phyloP scores from a whole-genome alignment of 2,113 vertebrate genomes.

The Ariopsis seemanni region DNA sequence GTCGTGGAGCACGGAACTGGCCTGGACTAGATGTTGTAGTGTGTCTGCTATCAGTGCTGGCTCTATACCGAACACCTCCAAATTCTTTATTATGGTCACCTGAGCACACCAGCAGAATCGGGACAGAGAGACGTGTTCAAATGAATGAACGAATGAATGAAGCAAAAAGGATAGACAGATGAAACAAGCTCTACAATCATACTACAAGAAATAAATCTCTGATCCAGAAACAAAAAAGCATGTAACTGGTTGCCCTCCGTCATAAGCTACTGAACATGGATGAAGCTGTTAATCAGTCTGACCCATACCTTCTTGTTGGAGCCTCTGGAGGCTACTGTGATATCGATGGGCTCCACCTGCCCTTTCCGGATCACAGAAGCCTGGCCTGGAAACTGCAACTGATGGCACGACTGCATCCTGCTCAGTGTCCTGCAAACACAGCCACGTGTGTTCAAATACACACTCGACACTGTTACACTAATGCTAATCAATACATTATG shows the following conservation, averaged over 20 bases:
- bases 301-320: constrained; percentile 91
- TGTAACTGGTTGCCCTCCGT: not conserved
- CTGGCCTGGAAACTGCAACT: constrained; percentile 83
- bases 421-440: constrained; percentile 79
- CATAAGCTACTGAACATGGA: not conserved
- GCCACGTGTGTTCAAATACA: not conserved
- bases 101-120: constrained; percentile 51
- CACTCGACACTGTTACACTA: not conserved
- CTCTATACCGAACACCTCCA: constrained; percentile 89
- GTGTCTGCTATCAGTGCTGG: constrained; percentile 76
- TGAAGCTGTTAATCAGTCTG: not conserved
- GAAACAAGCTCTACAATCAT: not conserved
- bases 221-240: not conserved
- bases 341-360: constrained; percentile 81
- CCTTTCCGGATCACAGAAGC: constrained; percentile 85
- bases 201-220: not conserved
- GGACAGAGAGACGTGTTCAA: not conserved
- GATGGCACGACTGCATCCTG: constrained; percentile 83
- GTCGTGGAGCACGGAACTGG: constrained; percentile 81
- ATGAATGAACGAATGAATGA: not conserved
- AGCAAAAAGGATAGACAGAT: not conserved
- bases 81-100: constrained; percentile 93
- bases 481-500: not conserved
- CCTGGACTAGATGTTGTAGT: constrained; percentile 88
- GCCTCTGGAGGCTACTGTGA: constrained; percentile 83